These are phyloP conservation scores for Polypedilum pembai DNA, from an alignment of 1,140 invertebrate species.

Conservation along the genomic window DNA sequence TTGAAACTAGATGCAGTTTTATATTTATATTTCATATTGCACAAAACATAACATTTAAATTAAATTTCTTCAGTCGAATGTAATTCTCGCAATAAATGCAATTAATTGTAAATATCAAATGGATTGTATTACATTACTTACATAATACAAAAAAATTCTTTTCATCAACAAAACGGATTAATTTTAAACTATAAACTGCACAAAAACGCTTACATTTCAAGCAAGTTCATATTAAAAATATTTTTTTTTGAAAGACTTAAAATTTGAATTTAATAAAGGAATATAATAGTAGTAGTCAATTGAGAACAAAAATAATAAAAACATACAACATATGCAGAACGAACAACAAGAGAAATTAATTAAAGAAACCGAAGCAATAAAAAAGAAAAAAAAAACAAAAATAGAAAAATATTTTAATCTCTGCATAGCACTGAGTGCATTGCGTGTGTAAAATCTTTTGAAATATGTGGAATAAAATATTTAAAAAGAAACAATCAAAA, in stretches of 20 bases:
- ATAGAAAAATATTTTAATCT: not conserved
- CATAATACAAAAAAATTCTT: not conserved
- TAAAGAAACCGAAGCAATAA: not conserved
- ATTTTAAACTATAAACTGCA: not conserved
- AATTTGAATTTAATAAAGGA: not conserved
- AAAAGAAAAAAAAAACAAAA: not conserved
- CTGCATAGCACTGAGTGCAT: no score
- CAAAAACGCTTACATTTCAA: not conserved
- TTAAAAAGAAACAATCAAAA: conserved; percentile 38
- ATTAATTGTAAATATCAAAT: conserved; percentile 21
- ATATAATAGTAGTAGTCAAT: not conserved
- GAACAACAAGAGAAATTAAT: not conserved
- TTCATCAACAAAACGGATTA: not conserved
- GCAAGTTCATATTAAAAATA: not conserved
- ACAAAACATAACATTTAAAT: not conserved
- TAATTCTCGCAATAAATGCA: conserved; percentile 11
- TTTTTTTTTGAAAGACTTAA: not conserved
- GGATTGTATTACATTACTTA: not conserved
- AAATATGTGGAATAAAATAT: conserved; percentile 41
- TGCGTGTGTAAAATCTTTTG: no score
- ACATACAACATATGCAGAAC: not conserved
- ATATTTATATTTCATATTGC: not conserved
- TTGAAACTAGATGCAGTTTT: not conserved
- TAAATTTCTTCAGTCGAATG: not conserved
- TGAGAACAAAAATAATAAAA: not conserved